These are phyloP conservation scores for Macrotrachela quadricornifera DNA, from an alignment of 1,140 invertebrate species.

Conservation along the genomic window DNA sequence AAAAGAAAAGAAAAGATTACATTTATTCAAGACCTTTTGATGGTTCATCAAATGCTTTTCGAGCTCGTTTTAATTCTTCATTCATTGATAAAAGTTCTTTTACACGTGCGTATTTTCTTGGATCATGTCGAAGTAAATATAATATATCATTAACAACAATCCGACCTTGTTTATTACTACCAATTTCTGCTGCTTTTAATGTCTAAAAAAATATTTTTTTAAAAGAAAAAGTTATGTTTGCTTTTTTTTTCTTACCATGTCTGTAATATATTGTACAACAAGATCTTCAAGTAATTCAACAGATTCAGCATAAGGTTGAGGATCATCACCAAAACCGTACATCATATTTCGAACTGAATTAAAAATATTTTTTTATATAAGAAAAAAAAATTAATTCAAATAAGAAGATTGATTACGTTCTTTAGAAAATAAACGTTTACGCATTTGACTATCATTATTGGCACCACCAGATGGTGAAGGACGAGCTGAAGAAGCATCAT, in stretches of 20 bases:
- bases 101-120: slow-evolving; percentile 84
- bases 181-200: slow-evolving; percentile 80
- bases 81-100: slow-evolving; percentile 86
- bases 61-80: slow-evolving; percentile 90
- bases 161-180: slow-evolving; percentile 49
- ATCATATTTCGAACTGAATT: slow-evolving; percentile 72
- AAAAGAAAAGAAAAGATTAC: no score
- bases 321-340: slow-evolving; percentile 99
- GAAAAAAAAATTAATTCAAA: neutral
- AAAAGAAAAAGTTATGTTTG: no score
- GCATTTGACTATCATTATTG: no score
- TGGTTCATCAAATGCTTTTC: slow-evolving; percentile 89
- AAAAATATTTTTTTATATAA: slow-evolving; percentile 9
- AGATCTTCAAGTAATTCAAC: slow-evolving; percentile 90
- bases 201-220: slow-evolving; percentile 37
- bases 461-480: no score
- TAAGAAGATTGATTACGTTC: no score
- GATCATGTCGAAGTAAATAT: slow-evolving; percentile 88
- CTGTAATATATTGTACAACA: slow-evolving; percentile 89
- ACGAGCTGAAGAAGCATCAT: no score
- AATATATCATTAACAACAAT: slow-evolving; percentile 95
- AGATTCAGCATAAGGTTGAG: slow-evolving; percentile 94
- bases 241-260: slow-evolving; percentile 44
- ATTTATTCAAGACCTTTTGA: neutral
- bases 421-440: no score